Evolutionary conservation across 2,888 invertebrate species (phyloP), one percentile per base, ranked within the genome.

Genomic region (Trachelus stipa): DNA sequence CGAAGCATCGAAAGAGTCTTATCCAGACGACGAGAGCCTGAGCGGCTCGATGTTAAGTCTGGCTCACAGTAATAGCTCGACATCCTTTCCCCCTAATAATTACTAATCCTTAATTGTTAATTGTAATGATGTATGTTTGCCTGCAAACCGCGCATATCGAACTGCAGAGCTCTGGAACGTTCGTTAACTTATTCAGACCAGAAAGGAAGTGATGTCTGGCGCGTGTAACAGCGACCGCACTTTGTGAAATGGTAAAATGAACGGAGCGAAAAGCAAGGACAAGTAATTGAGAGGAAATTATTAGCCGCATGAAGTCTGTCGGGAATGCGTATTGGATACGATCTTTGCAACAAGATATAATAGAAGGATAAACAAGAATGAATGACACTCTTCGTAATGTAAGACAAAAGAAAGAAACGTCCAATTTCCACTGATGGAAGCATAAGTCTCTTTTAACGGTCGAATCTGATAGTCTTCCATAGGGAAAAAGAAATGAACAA

Each of bases 1-100:
- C 78, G 98, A 98, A 92, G 97, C 97, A 90, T 97, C 97, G 87
- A 95, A 96, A 88, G 97, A 97, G 92, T 95, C 95, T 86, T 97
- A 96, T 93, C 96, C 96, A 87, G 97, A 97, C 87, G 97, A 97
- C 92, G 98, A 98, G 92, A 97, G 97, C 90, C 94, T 98, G 86
- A 97, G 98, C 80, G 98, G 98, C 88, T 98, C 98, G 87, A 97
- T 98, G 96, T 94, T 97, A 90, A 98, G 98, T 93, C 95, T 98
- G 92, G 97, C 97, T 85, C 97, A 97, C 94, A 97, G 97, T 94
- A 97, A 97, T 94, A 98, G 97, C 92, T 97, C 97, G 88, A 96
- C 97, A 90, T 96, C 96, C 93, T 97, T 97, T 93, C 97, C 97
- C 88, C 96, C 96, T 90, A 95, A 95, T 92, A 95, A 95, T 92